phyloP scores from a whole-genome alignment of 2,113 vertebrate genomes.

The Andinoacara biseriatus region DNA sequence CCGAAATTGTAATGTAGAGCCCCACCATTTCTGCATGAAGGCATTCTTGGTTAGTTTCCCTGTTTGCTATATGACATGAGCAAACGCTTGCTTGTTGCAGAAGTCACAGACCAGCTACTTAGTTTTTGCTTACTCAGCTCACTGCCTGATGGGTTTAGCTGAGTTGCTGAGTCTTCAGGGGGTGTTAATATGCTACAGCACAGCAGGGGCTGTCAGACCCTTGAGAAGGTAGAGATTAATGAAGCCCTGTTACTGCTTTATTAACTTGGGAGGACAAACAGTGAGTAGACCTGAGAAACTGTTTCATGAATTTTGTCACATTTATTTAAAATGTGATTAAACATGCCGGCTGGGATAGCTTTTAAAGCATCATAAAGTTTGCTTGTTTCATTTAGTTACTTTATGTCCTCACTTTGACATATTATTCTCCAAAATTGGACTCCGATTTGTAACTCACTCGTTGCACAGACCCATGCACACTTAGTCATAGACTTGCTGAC shows the following conservation, averaged over 20 bases:
- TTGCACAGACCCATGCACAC: background rate
- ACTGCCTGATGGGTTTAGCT: conserved; percentile 33
- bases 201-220: conserved; percentile 34
- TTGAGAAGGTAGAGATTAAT: conserved; percentile 17
- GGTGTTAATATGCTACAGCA: conserved; percentile 40
- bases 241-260: conserved; percentile 18
- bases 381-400: background rate
- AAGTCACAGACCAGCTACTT: background rate
- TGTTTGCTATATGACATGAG: background rate
- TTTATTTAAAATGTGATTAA: conserved; percentile 5
- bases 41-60: background rate
- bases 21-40: background rate
- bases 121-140: conserved; percentile 47
- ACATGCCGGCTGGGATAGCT: background rate
- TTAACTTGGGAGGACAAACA: background rate
- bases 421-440: background rate
- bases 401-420: background rate
- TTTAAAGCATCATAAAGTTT: background rate
- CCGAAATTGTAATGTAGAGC: no score
- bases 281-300: background rate
- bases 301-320: background rate
- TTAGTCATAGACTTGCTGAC: conserved; percentile 20
- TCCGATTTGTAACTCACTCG: background rate
- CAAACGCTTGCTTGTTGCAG: conserved; percentile 6
- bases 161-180: conserved; percentile 20